A percentile compares a stretch with the other conserved stretches of the same genome.
These are phyloP conservation scores for Sitodiplosis mosellana DNA, from an alignment of 1,140 invertebrate species.

Conservation along the genomic window DNA sequence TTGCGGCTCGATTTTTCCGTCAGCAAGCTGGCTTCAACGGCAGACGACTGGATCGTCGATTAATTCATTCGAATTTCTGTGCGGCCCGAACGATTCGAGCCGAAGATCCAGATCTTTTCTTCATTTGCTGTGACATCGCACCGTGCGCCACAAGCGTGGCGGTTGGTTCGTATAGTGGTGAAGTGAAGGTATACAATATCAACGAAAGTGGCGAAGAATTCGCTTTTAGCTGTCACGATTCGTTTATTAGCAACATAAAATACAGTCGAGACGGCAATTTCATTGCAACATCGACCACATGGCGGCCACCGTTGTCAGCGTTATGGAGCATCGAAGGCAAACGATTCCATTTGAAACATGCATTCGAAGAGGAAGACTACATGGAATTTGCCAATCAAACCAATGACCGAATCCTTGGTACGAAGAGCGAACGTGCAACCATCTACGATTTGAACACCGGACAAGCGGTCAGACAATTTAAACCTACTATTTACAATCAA, in stretches of 20 bases:
- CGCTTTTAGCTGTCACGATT: slow-evolving; percentile 62
- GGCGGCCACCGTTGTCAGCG: slow-evolving; percentile 62
- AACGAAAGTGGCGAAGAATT: slow-evolving; percentile 60
- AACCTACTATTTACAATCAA: slow-evolving; percentile 67
- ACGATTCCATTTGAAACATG: slow-evolving; percentile 50
- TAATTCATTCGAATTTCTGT: slow-evolving; percentile 78
- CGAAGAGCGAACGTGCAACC: slow-evolving; percentile 46
- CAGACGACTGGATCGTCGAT: slow-evolving; percentile 50
- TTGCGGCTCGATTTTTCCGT: slow-evolving; percentile 38
- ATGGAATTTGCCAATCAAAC: slow-evolving; percentile 78
- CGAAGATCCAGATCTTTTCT: slow-evolving; percentile 54
- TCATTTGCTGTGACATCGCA: slow-evolving; percentile 48
- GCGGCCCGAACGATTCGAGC: slow-evolving; percentile 65
- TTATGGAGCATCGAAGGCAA: slow-evolving; percentile 60
- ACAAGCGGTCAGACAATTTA: slow-evolving; percentile 48
- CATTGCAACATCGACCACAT: slow-evolving; percentile 69
- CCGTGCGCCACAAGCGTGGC: slow-evolving; percentile 62
- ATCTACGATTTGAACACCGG: slow-evolving; percentile 84
- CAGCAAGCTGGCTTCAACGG: slow-evolving; percentile 33
- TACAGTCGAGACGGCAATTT: slow-evolving; percentile 50
- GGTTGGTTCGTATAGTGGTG: slow-evolving; percentile 71
- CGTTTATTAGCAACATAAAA: slow-evolving; percentile 56
- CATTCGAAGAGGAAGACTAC: slow-evolving; percentile 68
- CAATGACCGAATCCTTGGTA: slow-evolving; percentile 73
- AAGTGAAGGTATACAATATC: slow-evolving; percentile 73